Percentiles rank a stretch among this genome's conserved stretches.
These are phyloP conservation scores for Pogonocichla stellata DNA, from an alignment of 2,113 vertebrate genomes.

Conservation along the genomic window DNA sequence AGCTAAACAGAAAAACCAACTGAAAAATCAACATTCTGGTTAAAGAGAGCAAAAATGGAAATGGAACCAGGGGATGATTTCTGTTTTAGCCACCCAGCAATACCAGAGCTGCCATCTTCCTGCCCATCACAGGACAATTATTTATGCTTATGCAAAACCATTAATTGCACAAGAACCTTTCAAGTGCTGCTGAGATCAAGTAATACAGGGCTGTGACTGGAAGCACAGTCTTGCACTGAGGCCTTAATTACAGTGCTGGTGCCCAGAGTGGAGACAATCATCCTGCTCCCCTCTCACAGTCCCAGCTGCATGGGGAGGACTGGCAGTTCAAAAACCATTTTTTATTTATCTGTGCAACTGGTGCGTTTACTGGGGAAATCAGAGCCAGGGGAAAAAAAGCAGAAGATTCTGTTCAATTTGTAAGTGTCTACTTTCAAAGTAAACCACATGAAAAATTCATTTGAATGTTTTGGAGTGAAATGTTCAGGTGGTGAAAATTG, in stretches of 20 bases:
- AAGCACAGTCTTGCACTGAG: not conserved
- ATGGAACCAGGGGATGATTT: not conserved
- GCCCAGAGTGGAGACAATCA: not conserved
- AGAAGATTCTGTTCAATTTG: not conserved
- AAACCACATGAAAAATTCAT: not conserved
- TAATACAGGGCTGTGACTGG: not conserved
- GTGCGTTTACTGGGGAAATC: not conserved
- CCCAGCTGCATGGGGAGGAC: not conserved
- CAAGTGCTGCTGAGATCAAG: not conserved
- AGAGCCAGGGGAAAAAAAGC: not conserved
- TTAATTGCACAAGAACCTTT: constrained; percentile 1
- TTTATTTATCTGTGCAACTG: not conserved
- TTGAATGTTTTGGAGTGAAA: not conserved
- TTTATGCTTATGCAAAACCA: not conserved
- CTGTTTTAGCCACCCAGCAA: not conserved
- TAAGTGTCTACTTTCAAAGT: not conserved
- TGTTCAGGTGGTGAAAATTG: not conserved
- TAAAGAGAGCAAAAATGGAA: not conserved
- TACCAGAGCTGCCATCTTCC: not conserved
- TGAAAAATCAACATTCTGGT: not conserved
- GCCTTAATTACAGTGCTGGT: not conserved
- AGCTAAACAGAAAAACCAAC: not conserved
- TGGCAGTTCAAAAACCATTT: not conserved
- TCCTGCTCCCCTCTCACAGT: not conserved
- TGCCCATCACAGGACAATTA: not conserved